Evolutionary conservation across 2,113 vertebrate genomes (phyloP).

Genomic region (Sylvia atricapilla): DNA sequence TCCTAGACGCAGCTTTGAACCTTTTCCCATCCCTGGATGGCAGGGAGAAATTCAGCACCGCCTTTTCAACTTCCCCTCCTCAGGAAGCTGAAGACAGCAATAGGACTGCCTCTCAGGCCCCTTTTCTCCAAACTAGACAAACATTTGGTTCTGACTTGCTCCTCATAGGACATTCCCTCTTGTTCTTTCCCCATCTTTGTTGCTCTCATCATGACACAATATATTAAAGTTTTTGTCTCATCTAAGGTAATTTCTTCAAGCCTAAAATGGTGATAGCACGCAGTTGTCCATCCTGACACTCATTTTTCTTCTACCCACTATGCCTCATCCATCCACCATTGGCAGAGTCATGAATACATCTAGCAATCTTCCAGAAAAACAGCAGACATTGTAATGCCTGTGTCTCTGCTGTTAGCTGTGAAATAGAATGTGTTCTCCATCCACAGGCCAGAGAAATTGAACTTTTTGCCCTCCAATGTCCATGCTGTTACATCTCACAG

Average conservation of each 20-base stretch:
- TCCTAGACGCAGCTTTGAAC: not conserved
- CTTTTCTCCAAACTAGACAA: not conserved
- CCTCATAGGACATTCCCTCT: not conserved
- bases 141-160: not conserved
- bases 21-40: fast-evolving
- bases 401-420: not conserved
- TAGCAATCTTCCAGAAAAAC: not conserved
- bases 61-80: not conserved
- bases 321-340: not conserved
- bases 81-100: not conserved
- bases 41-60: not conserved
- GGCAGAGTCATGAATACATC: not conserved
- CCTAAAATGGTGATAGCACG: not conserved
- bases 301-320: not conserved
- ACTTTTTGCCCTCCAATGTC: not conserved
- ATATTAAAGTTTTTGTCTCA: not conserved
- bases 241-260: not conserved
- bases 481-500: not conserved
- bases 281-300: not conserved
- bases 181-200: not conserved
- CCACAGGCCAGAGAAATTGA: not conserved
- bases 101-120: not conserved
- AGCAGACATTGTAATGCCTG: not conserved
- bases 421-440: not conserved
- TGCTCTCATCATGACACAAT: not conserved